Conservation (phyloP, 2,888 invertebrate genomes). For the Rotaria socialis region DNA sequence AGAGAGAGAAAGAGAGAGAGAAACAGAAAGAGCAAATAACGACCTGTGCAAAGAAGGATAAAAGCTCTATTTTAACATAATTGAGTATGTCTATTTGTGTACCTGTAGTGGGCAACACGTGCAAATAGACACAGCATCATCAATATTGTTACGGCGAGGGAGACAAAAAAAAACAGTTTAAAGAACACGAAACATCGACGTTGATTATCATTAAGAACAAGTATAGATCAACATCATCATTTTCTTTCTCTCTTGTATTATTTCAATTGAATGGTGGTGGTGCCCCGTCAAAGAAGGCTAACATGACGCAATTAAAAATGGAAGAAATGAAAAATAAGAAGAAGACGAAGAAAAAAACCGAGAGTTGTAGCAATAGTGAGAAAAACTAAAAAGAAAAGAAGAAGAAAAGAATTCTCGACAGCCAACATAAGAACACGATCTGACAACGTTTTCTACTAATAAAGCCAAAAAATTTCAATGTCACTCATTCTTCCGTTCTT, state of each 20-base stretch:
- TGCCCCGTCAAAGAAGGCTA: not conserved
- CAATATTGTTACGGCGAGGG: not conserved
- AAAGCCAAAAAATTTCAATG: conserved; percentile 1
- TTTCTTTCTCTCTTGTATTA: not conserved
- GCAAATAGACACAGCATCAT: conserved; percentile 23
- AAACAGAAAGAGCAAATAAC: not conserved
- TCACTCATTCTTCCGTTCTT: conserved; percentile 7
- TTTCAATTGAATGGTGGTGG: not conserved
- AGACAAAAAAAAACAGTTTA: not conserved
- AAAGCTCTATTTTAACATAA: conserved; percentile 5
- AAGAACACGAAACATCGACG: not conserved
- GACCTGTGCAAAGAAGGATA: not conserved
- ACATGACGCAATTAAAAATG: conserved; percentile 5
- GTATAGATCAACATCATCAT: not conserved
- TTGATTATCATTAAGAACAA: not conserved
- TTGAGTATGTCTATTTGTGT: conserved; percentile 1
- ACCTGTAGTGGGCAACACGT: not conserved
- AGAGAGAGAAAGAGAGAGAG: not conserved
- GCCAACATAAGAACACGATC: not conserved
- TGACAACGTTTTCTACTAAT: not conserved
- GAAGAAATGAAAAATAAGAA: not conserved
- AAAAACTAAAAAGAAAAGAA: not conserved
- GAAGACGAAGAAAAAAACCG: not conserved
- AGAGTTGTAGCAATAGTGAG: not conserved
- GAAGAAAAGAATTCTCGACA: not conserved